Conservation (phyloP, 1,140 invertebrate species). For the Hyles vespertilio region DNA sequence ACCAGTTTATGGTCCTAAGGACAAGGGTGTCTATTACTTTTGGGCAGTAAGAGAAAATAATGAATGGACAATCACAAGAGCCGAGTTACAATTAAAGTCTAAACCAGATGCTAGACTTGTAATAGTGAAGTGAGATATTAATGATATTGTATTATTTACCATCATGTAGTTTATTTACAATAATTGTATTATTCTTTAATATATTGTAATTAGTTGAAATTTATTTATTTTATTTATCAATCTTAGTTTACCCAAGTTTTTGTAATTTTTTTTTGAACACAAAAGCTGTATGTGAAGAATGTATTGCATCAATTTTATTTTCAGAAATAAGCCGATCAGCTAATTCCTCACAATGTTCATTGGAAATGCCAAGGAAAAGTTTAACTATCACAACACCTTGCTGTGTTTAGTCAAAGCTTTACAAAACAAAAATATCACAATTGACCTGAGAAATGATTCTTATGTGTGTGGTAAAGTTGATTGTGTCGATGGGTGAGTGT, state of each 20-base stretch:
- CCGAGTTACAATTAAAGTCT: constrained; percentile 76
- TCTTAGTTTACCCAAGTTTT: not conserved
- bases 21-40: constrained; percentile 76
- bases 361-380: constrained; percentile 69
- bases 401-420: constrained; percentile 79
- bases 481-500: constrained; percentile 78
- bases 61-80: constrained; percentile 69
- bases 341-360: constrained; percentile 39
- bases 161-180: too few relatives aligned
- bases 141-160: constrained; percentile 17
- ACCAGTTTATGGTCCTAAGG: constrained; percentile 78
- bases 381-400: constrained; percentile 75
- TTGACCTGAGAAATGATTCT: constrained; percentile 81
- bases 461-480: constrained; percentile 77
- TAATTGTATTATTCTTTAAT: not conserved
- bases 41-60: constrained; percentile 69
- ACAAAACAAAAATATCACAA: constrained; percentile 78
- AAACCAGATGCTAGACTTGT: constrained; percentile 69
- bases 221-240: not conserved
- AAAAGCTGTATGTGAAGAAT: too few relatives aligned
- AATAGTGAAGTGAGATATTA: constrained; percentile 41
- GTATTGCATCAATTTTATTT: too few relatives aligned
- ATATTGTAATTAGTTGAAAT: not conserved
- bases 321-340: too few relatives aligned
- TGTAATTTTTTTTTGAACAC: not conserved